phyloP scores from a whole-genome alignment of 2,888 invertebrate genomes.

The Brachycybe producta region DNA sequence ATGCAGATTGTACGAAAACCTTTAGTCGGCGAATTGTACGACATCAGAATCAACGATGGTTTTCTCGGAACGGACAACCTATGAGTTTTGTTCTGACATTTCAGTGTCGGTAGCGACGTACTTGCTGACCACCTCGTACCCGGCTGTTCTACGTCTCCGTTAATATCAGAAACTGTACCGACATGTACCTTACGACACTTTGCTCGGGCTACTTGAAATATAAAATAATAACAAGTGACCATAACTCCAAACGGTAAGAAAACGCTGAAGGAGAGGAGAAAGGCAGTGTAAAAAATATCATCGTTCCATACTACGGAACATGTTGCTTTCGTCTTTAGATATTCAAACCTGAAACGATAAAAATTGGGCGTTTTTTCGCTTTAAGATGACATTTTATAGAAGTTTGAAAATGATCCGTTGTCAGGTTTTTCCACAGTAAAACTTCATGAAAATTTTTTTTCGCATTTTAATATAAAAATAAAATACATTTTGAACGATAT shows the following conservation, averaged over 20 bases:
- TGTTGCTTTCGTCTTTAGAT: conserved; percentile 1
- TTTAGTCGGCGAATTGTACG: conserved; percentile 16
- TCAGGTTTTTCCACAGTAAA: no score
- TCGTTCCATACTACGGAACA: conserved; percentile 15
- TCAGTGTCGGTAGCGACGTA: no score
- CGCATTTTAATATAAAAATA: no score
- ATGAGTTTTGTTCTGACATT: not conserved
- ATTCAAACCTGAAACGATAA: conserved; percentile 10
- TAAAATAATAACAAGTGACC: conserved; percentile 20
- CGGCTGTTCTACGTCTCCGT: not conserved
- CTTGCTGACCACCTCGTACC: not conserved
- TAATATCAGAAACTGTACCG: conserved; percentile 20
- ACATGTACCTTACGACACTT: conserved; percentile 25
- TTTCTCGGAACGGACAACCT: conserved; percentile 6
- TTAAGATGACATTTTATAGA: no score
- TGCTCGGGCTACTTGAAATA: conserved; percentile 24
- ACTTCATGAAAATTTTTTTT: no score
- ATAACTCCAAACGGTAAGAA: conserved; percentile 13
- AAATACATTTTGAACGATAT: no score
- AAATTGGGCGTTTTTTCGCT: not conserved
- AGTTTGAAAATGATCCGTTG: no score
- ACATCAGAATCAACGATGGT: conserved; percentile 4
- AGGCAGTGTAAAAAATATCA: conserved; percentile 11
- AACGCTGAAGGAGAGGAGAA: conserved; percentile 8
- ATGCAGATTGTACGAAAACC: conserved; percentile 24